Conservation (phyloP, 2,888 invertebrate species). For the Cephus pygmeus region DNA sequence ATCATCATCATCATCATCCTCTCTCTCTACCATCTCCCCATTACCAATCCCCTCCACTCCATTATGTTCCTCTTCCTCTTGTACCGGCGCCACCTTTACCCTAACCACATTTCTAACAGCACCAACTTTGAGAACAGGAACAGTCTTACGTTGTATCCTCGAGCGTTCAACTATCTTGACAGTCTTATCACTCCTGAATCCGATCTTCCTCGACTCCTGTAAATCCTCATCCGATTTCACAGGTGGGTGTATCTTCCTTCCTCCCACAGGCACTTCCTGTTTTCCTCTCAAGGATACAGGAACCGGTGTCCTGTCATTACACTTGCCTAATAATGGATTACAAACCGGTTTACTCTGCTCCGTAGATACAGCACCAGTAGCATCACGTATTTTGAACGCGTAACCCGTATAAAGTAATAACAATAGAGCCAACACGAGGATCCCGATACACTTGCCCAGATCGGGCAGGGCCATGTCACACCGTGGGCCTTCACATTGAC, state of each 20-base stretch:
- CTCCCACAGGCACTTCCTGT: neutral
- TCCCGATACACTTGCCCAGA: conserved; percentile 46
- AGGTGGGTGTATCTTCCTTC: conserved; percentile 40
- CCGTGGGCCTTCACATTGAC: conserved; percentile 47
- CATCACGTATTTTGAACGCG: conserved; percentile 57
- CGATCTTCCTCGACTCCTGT: conserved; percentile 24
- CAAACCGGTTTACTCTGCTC: conserved; percentile 35
- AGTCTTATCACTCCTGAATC: neutral
- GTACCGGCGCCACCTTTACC: conserved; percentile 7
- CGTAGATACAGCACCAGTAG: conserved; percentile 19
- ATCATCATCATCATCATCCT: neutral
- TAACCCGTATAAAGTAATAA: conserved; percentile 47
- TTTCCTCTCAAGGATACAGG: neutral
- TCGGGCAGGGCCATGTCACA: conserved; percentile 56
- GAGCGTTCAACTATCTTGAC: neutral
- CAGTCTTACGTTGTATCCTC: neutral
- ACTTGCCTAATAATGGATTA: conserved; percentile 39
- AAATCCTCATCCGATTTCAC: conserved; percentile 34
- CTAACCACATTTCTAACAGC: neutral
- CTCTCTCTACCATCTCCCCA: conserved; percentile 11
- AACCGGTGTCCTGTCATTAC: conserved; percentile 19
- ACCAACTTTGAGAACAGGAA: neutral
- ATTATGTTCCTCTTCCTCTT: conserved; percentile 2
- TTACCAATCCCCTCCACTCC: conserved; percentile 5
- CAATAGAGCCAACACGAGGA: conserved; percentile 40